Evolutionary conservation across 2,888 invertebrate species (phyloP).

Genomic region (Acrobasis consociella): DNA sequence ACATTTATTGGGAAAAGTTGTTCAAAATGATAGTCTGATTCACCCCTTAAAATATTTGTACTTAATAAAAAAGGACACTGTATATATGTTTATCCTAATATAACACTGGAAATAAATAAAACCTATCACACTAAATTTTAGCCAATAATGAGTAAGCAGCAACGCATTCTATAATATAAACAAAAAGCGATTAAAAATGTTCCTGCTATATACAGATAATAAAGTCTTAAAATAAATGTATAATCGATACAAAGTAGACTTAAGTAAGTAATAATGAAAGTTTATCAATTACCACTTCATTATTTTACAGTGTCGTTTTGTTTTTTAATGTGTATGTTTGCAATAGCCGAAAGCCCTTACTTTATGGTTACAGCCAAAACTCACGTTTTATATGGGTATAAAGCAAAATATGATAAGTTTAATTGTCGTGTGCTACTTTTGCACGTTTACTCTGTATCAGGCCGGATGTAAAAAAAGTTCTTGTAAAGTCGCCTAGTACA

Average conservation of each 20-base stretch:
- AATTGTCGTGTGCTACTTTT: constrained; percentile 59
- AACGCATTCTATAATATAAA: too few relatives aligned
- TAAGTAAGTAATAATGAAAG: neutral
- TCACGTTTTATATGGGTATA: constrained; percentile 31
- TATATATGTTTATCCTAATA: too few relatives aligned
- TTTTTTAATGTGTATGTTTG: constrained; percentile 5
- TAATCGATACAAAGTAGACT: constrained; percentile 2
- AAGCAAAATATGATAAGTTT: constrained; percentile 46
- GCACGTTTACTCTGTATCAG: constrained; percentile 43
- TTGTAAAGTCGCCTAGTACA: constrained; percentile 40
- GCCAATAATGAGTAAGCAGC: too few relatives aligned
- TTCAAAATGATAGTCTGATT: too few relatives aligned
- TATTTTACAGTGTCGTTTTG: neutral
- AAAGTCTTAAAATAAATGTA: too few relatives aligned
- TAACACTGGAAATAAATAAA: too few relatives aligned
- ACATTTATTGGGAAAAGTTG: too few relatives aligned
- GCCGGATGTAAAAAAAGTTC: constrained; percentile 59
- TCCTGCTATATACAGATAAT: too few relatives aligned
- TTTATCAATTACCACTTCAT: neutral
- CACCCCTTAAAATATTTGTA: too few relatives aligned
- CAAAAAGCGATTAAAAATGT: too few relatives aligned
- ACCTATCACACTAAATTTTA: too few relatives aligned
- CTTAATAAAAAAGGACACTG: too few relatives aligned
- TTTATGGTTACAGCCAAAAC: constrained; percentile 9
- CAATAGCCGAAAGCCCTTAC: neutral